A percentile compares a stretch with the other conserved stretches of the same genome.
phyloP scores from a whole-genome alignment of 2,113 vertebrate genomes.

The Typhlomys cinereus region DNA sequence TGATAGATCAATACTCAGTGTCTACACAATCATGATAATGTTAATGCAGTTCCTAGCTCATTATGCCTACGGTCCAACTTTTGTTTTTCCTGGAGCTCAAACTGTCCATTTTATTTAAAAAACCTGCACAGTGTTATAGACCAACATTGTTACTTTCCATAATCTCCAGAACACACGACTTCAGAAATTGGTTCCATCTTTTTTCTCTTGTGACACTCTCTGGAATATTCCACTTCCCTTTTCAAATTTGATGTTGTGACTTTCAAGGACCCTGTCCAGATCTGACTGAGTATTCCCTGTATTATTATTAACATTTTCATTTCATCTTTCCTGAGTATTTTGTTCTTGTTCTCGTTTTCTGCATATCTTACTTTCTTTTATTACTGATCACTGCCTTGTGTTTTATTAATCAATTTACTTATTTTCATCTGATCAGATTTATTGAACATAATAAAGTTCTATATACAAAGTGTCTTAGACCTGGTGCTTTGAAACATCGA shows the following conservation, averaged over 20 bases:
- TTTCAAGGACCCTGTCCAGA: not conserved
- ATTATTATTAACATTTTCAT: not conserved
- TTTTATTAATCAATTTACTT: no score
- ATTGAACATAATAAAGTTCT: no score
- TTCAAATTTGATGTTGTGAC: not conserved
- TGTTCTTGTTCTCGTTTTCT: not conserved
- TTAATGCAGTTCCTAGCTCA: not conserved
- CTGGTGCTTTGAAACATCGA: no score
- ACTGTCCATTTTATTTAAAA: not conserved
- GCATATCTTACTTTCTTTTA: not conserved
- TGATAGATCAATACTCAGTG: not conserved
- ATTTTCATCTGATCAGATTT: no score
- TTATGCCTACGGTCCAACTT: not conserved
- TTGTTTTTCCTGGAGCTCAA: slow-evolving; percentile 47
- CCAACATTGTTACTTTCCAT: slow-evolving; percentile 1
- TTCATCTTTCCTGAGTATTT: not conserved
- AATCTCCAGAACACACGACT: not conserved
- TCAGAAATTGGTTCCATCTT: not conserved
- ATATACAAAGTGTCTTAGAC: no score
- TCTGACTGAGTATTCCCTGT: no score
- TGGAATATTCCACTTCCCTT: not conserved
- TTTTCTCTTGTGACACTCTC: not conserved
- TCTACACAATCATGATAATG: not conserved
- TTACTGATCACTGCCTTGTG: not conserved
- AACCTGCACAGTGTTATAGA: not conserved